phyloP scores from a whole-genome alignment of 2,888 invertebrate species.

The Meiosimyza decipiens region DNA sequence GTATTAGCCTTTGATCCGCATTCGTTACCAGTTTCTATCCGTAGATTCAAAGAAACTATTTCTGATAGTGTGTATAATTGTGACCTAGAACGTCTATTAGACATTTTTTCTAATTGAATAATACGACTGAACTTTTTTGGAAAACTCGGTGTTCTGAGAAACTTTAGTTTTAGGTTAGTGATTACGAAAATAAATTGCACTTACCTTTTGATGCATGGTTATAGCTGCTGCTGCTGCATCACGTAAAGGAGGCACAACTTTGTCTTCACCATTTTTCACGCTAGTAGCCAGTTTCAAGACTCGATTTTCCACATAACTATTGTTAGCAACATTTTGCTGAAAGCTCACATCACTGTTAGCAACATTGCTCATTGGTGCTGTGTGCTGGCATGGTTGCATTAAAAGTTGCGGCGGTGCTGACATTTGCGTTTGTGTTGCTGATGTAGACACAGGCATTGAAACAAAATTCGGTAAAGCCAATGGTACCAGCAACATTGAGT shows the following conservation, averaged over 20 bases:
- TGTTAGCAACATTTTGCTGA: not conserved
- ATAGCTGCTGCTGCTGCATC: constrained; percentile 51
- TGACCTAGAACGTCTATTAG: no score
- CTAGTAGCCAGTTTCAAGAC: not conserved
- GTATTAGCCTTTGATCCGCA: no score
- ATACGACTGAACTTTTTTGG: no score
- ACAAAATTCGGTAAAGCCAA: constrained; percentile 54
- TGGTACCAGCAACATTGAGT: constrained; percentile 58
- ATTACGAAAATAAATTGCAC: constrained; percentile 36
- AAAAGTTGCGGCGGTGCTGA: constrained; percentile 38
- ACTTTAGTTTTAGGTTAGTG: no score
- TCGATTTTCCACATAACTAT: not conserved
- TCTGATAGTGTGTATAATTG: no score
- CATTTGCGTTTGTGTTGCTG: constrained; percentile 18
- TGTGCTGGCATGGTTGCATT: constrained; percentile 12
- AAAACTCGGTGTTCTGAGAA: no score
- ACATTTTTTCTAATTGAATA: no score
- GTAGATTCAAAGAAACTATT: no score
- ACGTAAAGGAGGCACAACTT: constrained; percentile 49
- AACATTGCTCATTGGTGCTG: constrained; percentile 4
- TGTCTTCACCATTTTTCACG: constrained; percentile 9
- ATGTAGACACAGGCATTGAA: constrained; percentile 34
- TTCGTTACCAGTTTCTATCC: no score
- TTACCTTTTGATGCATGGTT: constrained; percentile 59
- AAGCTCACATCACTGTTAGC: constrained; percentile 8